Conservation (phyloP, 2,888 invertebrate species). For the Drosophila monieri region DNA sequence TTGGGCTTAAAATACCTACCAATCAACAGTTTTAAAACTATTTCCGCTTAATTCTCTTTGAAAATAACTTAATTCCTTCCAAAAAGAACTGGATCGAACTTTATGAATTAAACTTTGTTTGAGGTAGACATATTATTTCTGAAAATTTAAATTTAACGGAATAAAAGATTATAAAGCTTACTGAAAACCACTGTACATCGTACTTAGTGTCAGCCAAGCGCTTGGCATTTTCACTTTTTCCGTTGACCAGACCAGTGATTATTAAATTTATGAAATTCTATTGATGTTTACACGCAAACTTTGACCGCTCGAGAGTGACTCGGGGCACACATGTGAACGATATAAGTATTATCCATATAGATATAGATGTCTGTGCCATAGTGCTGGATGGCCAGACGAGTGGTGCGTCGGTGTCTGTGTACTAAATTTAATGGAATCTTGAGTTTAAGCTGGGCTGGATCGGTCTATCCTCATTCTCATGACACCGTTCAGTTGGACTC, state of each 20-base stretch:
- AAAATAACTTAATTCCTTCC: too few species aligned
- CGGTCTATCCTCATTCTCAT: conserved; percentile 44
- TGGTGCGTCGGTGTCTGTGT: conserved; percentile 54
- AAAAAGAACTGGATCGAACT: neutral
- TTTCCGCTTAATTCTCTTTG: too few species aligned
- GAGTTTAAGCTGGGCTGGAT: conserved; percentile 59
- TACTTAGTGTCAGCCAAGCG: conserved; percentile 44
- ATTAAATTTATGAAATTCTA: conserved; percentile 77
- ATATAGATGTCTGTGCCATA: conserved; percentile 15
- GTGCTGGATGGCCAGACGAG: conserved; percentile 26
- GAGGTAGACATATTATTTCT: neutral
- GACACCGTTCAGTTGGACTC: conserved; percentile 63
- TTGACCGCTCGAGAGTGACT: conserved; percentile 61
- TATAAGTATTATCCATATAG: conserved; percentile 11
- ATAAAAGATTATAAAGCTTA: neutral
- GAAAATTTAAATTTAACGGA: neutral
- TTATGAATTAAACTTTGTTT: neutral
- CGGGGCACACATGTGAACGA: conserved; percentile 13
- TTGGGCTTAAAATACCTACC: too few species aligned
- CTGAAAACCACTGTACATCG: conserved; percentile 44
- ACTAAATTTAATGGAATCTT: conserved; percentile 64
- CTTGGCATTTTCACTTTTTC: conserved; percentile 68
- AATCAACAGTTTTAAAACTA: too few species aligned
- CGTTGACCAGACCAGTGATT: conserved; percentile 60
- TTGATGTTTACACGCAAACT: conserved; percentile 75